Percentiles rank a stretch among this genome's conserved stretches.
Conservation (phyloP, 2,888 invertebrate genomes). For the Meloe dianella region DNA sequence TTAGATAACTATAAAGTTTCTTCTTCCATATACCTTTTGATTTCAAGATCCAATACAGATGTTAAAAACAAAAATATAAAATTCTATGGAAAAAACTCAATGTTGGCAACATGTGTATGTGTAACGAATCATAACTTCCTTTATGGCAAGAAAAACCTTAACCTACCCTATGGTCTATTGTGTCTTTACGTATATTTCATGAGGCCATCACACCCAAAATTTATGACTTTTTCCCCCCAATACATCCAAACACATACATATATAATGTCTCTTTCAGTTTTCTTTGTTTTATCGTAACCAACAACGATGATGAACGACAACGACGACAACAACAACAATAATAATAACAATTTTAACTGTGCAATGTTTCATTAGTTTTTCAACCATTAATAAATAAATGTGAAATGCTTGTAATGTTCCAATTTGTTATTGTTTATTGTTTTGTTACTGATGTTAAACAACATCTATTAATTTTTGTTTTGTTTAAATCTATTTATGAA, state of each 20-base stretch:
- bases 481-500: not conserved
- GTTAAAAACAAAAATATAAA: not conserved
- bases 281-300: not conserved
- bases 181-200: conserved; percentile 24
- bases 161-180: conserved; percentile 37
- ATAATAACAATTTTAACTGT: conserved; percentile 26
- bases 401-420: not conserved
- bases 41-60: not conserved
- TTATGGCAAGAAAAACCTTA: conserved; percentile 25
- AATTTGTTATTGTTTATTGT: not conserved
- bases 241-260: not conserved
- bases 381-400: conserved; percentile 21
- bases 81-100: not conserved
- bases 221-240: not conserved
- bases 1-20: no score
- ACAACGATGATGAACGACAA: not conserved
- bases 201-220: conserved; percentile 22
- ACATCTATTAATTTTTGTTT: not conserved
- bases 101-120: conserved; percentile 10
- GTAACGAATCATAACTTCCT: conserved; percentile 14
- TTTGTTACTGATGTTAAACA: not conserved
- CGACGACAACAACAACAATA: not conserved
- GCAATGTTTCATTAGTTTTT: conserved; percentile 32
- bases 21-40: no score
- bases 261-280: conserved; percentile 5